A percentile compares a stretch with the other conserved stretches of the same genome.
Evolutionary conservation across 1,140 invertebrate species (phyloP).

Genomic region (Sycophaga agraensis): DNA sequence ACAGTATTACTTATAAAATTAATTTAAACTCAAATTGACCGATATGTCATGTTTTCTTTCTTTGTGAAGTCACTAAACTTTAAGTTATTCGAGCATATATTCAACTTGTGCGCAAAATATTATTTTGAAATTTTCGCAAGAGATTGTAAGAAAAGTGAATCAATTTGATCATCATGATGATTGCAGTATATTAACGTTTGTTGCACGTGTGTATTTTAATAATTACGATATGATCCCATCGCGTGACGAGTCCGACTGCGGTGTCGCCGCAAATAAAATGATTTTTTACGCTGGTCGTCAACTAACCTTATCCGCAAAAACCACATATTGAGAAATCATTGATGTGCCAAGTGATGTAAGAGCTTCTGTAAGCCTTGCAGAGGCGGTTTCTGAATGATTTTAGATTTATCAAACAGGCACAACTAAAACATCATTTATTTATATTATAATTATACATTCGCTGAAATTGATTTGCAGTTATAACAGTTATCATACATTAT

Average conservation of each 20-base stretch:
- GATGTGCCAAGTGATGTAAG: conserved; percentile 19
- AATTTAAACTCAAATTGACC: no score
- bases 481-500: no score
- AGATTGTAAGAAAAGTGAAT: neutral
- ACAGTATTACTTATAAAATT: no score
- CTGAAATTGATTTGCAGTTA: no score
- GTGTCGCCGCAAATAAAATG: conserved; percentile 20
- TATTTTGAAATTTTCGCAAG: neutral
- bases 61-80: no score
- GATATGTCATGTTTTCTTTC: no score
- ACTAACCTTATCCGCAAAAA: conserved; percentile 8
- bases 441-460: no score
- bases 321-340: conserved; percentile 19
- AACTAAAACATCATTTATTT: no score
- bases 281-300: neutral
- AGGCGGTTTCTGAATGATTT: neutral
- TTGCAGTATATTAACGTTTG: neutral
- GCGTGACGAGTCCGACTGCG: conserved; percentile 9
- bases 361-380: conserved; percentile 9
- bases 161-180: no score
- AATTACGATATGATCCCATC: conserved; percentile 21
- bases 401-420: no score
- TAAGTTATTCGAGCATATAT: no score
- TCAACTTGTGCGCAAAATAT: neutral
- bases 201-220: neutral